These are phyloP conservation scores for Rhinoraja longicauda DNA, from an alignment of 2,797 vertebrate species.

Conservation along the genomic window DNA sequence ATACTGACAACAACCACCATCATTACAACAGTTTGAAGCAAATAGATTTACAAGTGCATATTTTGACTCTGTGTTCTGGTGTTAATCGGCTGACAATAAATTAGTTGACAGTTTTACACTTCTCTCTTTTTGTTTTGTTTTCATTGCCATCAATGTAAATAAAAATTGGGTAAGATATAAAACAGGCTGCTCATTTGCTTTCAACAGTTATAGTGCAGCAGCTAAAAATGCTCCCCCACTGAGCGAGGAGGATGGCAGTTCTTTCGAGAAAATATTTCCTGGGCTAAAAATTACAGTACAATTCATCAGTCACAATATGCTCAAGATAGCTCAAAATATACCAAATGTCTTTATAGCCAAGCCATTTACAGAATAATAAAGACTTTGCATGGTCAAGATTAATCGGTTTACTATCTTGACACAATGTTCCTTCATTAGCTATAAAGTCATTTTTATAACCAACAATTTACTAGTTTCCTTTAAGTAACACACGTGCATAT, in stretches of 20 bases:
- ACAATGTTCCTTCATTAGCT: not conserved
- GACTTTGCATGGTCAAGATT: not conserved
- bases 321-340: not conserved
- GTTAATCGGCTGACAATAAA: not conserved
- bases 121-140: not conserved
- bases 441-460: slow-evolving; percentile 12
- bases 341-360: not conserved
- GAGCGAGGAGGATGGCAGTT: not conserved
- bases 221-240: not conserved
- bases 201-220: not conserved
- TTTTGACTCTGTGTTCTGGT: not conserved
- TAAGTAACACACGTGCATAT: not conserved
- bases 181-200: not conserved
- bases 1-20: too few relatives aligned
- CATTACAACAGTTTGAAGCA: not conserved
- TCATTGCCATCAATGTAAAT: not conserved
- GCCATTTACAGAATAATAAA: not conserved
- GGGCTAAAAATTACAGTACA: not conserved
- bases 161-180: not conserved
- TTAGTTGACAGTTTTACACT: not conserved
- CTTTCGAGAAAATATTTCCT: not conserved
- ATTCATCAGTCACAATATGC: not conserved
- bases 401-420: slow-evolving; percentile 13
- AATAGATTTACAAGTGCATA: not conserved
- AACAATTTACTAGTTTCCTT: slow-evolving; percentile 2